phyloP scores from a whole-genome alignment of 2,888 invertebrate genomes.

The Melipona beecheii region DNA sequence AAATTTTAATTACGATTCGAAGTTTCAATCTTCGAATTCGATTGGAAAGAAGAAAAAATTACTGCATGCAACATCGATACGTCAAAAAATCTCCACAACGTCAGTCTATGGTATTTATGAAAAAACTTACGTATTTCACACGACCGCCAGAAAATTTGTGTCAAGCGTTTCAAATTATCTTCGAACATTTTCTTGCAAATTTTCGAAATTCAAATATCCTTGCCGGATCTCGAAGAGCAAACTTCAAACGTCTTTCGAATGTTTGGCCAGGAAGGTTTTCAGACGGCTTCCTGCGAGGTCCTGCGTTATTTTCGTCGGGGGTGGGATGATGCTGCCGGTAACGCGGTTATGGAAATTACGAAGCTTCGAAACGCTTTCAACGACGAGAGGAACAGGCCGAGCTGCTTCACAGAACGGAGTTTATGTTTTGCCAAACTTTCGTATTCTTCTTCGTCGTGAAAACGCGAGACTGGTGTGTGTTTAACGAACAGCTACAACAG shows the following conservation, averaged over 20 bases:
- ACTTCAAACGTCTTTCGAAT: not conserved
- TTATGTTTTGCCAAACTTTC: conserved; percentile 32
- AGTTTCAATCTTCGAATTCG: too few relatives aligned
- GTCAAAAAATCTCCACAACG: not conserved
- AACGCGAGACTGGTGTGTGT: conserved; percentile 2
- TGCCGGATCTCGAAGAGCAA: not conserved
- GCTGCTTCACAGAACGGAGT: not conserved
- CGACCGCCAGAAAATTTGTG: not conserved
- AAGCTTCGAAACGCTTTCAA: not conserved
- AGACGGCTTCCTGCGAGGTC: not conserved
- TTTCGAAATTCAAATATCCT: not conserved
- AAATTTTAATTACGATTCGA: too few relatives aligned
- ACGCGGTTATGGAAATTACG: conserved; percentile 23
- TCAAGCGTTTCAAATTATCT: not conserved
- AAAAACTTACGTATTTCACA: not conserved
- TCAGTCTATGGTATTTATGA: not conserved
- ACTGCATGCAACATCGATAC: not conserved
- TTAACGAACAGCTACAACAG: conserved; percentile 18
- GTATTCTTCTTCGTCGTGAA: conserved; percentile 17
- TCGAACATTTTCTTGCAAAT: not conserved
- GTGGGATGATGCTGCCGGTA: not conserved
- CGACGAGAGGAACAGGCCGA: not conserved
- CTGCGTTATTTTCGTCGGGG: conserved; percentile 6
- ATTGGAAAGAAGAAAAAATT: too few relatives aligned
- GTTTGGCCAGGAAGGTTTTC: conserved; percentile 8